Evolutionary conservation across 1,140 invertebrate genomes (phyloP).

Genomic region (Daktulosphaira vitifoliae): DNA sequence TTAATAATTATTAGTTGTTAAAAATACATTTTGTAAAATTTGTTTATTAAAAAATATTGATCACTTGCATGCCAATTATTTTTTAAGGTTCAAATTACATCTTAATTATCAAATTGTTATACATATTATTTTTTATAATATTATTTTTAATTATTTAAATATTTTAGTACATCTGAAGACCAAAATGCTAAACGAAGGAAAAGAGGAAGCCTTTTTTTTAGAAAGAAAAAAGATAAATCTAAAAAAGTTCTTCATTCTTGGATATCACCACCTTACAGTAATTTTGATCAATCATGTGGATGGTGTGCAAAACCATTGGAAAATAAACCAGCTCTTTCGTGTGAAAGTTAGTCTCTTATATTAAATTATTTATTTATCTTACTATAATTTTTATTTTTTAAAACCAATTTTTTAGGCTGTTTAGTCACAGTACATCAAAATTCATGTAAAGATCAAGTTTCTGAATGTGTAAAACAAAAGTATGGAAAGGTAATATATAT

Average conservation of each 20-base stretch:
- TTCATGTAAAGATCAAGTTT: slow-evolving; percentile 73
- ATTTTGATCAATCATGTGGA: slow-evolving; percentile 56
- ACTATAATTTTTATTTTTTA: neutral
- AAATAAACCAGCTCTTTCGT: slow-evolving; percentile 64
- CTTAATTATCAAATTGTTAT: too few species aligned
- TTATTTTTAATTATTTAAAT: slow-evolving; percentile 37
- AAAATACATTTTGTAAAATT: slow-evolving; percentile 25
- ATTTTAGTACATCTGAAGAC: slow-evolving; percentile 62
- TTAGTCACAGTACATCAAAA: slow-evolving; percentile 74
- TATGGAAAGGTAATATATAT: slow-evolving; percentile 26
- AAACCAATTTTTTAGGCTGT: slow-evolving; percentile 57
- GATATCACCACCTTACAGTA: slow-evolving; percentile 60
- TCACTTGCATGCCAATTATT: too few species aligned
- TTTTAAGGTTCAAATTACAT: too few species aligned
- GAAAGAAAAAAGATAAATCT: slow-evolving; percentile 74
- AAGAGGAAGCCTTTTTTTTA: slow-evolving; percentile 78
- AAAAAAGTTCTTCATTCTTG: slow-evolving; percentile 67
- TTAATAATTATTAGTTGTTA: too few species aligned
- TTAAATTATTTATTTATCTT: neutral
- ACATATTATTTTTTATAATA: too few species aligned
- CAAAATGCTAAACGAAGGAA: slow-evolving; percentile 75
- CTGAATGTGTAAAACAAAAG: slow-evolving; percentile 30
- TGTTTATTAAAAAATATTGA: too few species aligned
- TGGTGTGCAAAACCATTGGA: slow-evolving; percentile 69
- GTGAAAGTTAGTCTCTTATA: slow-evolving; percentile 54